Evolutionary conservation across 2,888 invertebrate genomes (phyloP), one percentile per base, ranked within the genome.

Genomic region (Liposcelis brunnea): DNA sequence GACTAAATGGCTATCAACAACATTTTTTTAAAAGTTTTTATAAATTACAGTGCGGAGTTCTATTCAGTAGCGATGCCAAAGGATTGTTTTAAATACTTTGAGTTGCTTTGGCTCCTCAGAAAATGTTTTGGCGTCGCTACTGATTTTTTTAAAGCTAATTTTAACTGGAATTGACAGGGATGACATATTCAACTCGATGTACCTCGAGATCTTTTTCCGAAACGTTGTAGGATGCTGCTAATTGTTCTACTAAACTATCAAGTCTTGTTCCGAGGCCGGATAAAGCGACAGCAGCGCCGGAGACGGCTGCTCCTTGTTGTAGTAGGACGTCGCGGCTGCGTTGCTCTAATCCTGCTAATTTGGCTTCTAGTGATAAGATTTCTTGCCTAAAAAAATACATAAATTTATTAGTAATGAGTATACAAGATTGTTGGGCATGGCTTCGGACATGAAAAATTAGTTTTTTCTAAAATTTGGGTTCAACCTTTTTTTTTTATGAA

Each of bases 131-230:
- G 32, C 10, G 32, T 32, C 32, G n/a, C 32, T n/a, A 32, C 32
- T 32, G 10, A 32, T 11, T 32, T 32, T n/a, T 11, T n/a, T 32
- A 10, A 12, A 5, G 31, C 18, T 14, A 42, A 42, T 42, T 8
- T 26, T 31, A 10, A 26, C 21, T 10, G 26, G 16, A 26, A 15
- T 42, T 42, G 5, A 16, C 35, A 10, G 35, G 35, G 14, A 35
- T 35, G 35, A 35, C 35, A 14, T 6, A 16, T 35, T 18, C 1
- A 37, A 32, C 14, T 31, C 31, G 26, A 52, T 52, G 56, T 58
- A 77, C 82, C 67, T 82, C 80, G 44, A 81, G 65, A 60, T 80
- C 80, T 58, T 78, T 77, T 49, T 72, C 71, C 6, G 84, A 81
- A 59, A 85, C 80, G 54, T 69, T 71, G 61, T 83, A 84, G 6